Conservation (phyloP, 1,140 invertebrate genomes). For the Gonioctena quinquepunctata region DNA sequence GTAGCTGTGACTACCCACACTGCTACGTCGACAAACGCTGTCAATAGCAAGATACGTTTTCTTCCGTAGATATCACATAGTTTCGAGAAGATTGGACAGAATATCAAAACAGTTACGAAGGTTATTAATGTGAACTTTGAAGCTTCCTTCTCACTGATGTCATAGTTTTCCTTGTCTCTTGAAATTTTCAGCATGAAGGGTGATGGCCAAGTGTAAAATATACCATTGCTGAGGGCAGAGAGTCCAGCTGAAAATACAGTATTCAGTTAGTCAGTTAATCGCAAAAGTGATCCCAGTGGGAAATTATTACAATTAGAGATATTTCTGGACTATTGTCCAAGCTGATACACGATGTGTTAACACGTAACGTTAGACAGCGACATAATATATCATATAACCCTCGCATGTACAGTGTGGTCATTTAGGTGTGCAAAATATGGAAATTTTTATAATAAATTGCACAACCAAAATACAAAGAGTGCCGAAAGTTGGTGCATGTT, state of each 20-base stretch:
- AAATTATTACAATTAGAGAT: too few species aligned
- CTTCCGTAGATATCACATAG: constrained; percentile 37
- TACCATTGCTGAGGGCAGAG: background rate
- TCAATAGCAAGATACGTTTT: constrained; percentile 21
- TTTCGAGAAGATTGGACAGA: constrained; percentile 16
- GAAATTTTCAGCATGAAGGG: constrained; percentile 9
- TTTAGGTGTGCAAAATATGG: too few species aligned
- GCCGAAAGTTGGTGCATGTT: too few species aligned
- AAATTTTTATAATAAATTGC: too few species aligned
- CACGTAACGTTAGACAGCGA: too few species aligned
- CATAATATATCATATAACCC: too few species aligned
- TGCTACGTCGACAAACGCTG: constrained; percentile 13
- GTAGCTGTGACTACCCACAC: constrained; percentile 26
- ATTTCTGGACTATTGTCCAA: too few species aligned
- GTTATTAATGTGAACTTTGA: constrained; percentile 8
- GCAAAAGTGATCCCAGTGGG: too few species aligned
- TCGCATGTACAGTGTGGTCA: too few species aligned
- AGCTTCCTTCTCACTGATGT: constrained; percentile 20
- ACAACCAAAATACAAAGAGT: too few species aligned
- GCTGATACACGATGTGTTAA: too few species aligned
- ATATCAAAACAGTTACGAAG: background rate
- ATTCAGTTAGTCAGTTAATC: too few species aligned
- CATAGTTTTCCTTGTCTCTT: background rate
- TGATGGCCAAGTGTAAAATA: constrained; percentile 23
- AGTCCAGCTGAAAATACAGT: background rate